Conservation (phyloP, 2,797 vertebrate species). For the Poliocrania exsul region DNA sequence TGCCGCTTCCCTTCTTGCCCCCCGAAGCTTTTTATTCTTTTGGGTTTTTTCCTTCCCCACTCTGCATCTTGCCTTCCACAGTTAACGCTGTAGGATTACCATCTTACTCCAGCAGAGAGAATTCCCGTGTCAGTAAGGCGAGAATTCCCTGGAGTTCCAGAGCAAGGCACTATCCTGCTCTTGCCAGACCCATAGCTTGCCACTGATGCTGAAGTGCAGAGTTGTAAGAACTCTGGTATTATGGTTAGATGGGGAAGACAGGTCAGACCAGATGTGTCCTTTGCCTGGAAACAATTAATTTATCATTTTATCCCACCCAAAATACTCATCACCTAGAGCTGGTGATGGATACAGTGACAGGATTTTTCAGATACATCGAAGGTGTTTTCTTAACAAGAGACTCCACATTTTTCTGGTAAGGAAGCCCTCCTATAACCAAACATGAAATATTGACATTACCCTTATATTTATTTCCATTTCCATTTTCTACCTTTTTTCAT, state of each 20-base stretch:
- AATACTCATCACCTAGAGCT: not conserved
- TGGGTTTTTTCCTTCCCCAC: not conserved
- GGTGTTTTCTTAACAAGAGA: not conserved
- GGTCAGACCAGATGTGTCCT: not conserved
- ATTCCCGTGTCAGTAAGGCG: not conserved
- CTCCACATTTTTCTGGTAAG: not conserved
- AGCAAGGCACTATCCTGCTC: accelerated
- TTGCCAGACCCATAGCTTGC: not conserved
- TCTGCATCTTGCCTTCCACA: not conserved
- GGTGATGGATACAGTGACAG: accelerated
- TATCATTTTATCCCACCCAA: not conserved
- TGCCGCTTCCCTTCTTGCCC: not conserved
- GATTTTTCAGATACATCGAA: not conserved
- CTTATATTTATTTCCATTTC: not conserved
- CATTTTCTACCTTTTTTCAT: not conserved
- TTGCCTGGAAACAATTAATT: not conserved
- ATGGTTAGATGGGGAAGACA: not conserved
- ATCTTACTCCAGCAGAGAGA: no score
- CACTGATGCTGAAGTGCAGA: accelerated
- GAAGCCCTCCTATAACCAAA: not conserved
- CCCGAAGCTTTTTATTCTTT: accelerated
- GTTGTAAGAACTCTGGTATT: not conserved
- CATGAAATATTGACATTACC: not conserved
- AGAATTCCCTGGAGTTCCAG: not conserved
- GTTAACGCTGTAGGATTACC: accelerated